Evolutionary conservation across 92 coral and sea anemone genomes (phyloP).

Genomic region (Muricea muricata): DNA sequence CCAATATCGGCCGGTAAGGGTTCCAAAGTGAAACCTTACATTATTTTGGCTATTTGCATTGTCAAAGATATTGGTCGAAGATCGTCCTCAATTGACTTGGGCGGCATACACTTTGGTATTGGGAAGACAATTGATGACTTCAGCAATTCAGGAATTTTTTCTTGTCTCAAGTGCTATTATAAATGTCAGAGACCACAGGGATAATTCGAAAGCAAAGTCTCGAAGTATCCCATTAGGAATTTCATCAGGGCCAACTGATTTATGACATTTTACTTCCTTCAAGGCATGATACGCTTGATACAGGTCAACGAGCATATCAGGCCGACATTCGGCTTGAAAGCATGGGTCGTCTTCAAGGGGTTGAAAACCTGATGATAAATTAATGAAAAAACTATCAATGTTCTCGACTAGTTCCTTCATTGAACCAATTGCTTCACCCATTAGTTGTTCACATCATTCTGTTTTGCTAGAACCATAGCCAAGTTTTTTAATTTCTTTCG

Average conservation of each 20-base stretch:
- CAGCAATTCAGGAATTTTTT: constrained; percentile 2
- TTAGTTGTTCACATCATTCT: constrained; percentile 26
- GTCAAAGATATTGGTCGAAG: constrained; percentile 31
- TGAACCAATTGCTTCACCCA: constrained; percentile 12
- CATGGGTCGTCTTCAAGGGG: background rate
- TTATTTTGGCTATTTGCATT: constrained; percentile 29
- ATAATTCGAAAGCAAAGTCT: constrained; percentile 6
- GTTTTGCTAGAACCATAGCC: constrained; percentile 9
- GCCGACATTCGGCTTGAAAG: background rate
- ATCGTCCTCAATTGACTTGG: constrained; percentile 9
- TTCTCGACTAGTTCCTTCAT: background rate
- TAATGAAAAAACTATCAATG: constrained; percentile 1
- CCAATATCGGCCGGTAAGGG: background rate
- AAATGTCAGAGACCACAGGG: constrained; percentile 24
- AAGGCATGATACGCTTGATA: background rate
- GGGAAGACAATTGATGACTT: constrained; percentile 41
- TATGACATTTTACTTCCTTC: background rate
- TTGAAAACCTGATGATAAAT: constrained; percentile 9
- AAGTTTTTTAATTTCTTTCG: constrained; percentile 37
- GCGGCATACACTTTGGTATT: constrained; percentile 30
- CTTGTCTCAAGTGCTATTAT: constrained; percentile 28
- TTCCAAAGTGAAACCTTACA: constrained; percentile 38
- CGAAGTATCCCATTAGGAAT: constrained; percentile 31
- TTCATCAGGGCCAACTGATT: background rate
- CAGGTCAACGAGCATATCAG: background rate